Conservation (phyloP, 2,888 invertebrate genomes). For the Hypomecis atomaria region DNA sequence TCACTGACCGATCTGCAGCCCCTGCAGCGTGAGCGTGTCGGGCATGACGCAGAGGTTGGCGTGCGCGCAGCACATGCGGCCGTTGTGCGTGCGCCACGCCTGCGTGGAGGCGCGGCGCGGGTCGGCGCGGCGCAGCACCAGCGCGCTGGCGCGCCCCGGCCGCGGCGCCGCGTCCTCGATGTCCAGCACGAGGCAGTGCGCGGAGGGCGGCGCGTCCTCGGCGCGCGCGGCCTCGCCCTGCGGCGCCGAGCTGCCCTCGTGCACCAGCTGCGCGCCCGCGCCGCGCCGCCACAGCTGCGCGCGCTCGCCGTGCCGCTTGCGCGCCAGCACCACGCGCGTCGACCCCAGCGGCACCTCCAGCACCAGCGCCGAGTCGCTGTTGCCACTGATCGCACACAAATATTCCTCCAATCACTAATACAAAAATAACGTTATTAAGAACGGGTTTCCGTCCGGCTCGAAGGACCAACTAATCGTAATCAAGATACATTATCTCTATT, state of each 20-base stretch:
- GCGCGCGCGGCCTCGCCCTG: constrained; percentile 64
- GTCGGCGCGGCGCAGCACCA: constrained; percentile 93
- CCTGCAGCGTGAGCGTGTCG: constrained; percentile 77
- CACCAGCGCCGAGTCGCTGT: constrained; percentile 90
- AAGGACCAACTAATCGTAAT: no score
- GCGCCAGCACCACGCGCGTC: constrained; percentile 88
- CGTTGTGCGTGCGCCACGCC: constrained; percentile 90
- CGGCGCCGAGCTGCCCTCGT: constrained; percentile 94
- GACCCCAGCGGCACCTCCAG: constrained; percentile 89
- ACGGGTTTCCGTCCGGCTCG: no score
- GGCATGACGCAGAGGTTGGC: constrained; percentile 92
- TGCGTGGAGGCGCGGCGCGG: constrained; percentile 94
- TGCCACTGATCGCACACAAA: constrained; percentile 17
- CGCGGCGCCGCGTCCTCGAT: constrained; percentile 95
- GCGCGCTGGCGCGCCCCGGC: constrained; percentile 88
- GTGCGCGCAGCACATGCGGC: constrained; percentile 94
- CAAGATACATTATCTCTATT: no score
- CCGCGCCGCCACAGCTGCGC: constrained; percentile 97
- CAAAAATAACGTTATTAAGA: no score
- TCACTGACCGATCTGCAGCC: constrained; percentile 15
- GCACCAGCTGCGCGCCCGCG: constrained; percentile 93
- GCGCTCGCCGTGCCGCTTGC: constrained; percentile 86
- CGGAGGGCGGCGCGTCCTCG: constrained; percentile 67
- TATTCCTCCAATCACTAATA: background rate
- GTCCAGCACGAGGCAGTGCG: constrained; percentile 90